These are phyloP conservation scores for Eubucco bourcierii DNA, from an alignment of 2,113 vertebrate genomes.

Conservation along the genomic window DNA sequence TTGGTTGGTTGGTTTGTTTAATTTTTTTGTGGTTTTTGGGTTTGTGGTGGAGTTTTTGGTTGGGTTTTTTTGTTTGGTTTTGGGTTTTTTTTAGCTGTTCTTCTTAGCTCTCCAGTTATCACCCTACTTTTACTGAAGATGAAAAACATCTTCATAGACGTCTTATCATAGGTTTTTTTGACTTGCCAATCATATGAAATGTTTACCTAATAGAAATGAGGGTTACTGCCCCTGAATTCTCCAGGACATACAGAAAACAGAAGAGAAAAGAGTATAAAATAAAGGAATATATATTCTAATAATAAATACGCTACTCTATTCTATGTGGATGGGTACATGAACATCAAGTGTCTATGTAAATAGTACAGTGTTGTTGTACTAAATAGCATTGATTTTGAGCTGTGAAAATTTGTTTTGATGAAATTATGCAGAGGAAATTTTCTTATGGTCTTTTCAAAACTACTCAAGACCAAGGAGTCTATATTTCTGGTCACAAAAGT, in stretches of 20 bases:
- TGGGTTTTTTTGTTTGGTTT: not conserved
- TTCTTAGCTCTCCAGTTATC: constrained; percentile 65
- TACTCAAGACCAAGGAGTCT: not conserved
- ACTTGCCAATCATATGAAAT: constrained; percentile 67
- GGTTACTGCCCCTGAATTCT: not conserved
- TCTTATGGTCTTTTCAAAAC: not conserved
- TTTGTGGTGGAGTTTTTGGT: too few species aligned
- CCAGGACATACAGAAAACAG: not conserved
- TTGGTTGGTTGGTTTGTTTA: too few species aligned
- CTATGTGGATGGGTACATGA: not conserved
- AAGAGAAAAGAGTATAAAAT: not conserved
- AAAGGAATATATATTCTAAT: too few species aligned
- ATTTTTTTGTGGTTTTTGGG: too few species aligned
- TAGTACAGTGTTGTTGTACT: too few species aligned
- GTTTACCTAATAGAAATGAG: not conserved
- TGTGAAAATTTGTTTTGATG: not conserved
- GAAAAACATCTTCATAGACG: constrained; percentile 68
- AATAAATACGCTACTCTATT: not conserved
- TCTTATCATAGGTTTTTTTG: constrained; percentile 66
- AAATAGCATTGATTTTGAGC: not conserved
- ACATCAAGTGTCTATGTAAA: not conserved
- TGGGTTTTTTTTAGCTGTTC: not conserved
- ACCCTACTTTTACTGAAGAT: constrained; percentile 65
- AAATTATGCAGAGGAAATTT: not conserved
- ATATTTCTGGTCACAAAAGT: not conserved